Base-by-base conservation (phyloP, 2,888 invertebrate species). In the Dysmachus trigonus region DNA sequence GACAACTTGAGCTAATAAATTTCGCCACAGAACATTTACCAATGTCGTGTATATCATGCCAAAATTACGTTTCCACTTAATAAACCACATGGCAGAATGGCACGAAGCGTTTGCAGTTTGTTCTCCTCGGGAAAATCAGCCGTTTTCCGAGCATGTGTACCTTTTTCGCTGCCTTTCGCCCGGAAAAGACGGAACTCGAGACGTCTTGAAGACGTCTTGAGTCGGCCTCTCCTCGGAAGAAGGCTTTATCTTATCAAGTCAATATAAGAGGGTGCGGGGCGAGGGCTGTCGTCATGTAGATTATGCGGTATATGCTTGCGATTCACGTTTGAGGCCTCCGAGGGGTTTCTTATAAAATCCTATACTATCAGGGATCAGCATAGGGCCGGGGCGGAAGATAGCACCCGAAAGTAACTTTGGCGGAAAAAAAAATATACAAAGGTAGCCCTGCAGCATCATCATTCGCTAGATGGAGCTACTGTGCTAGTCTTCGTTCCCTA, bases 51-150 rank as follows among this genome's bases (percentile, higher is more conserved):
- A 81, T 51, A 81, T n/a, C n/a, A n/a, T 81, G 62, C 81, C 62
- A 53, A 81, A 81, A 81, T 81, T 81, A 81, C 81, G 81, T 81
- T 81, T 81, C 81, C 81, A 81, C 81, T 81, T 81, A 81, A 81
- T 81, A 81, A 81, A 81, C 53, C 81, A 22, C 62, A 31, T 31
- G 35, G 81, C 81, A 51, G 47, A n/a, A 27, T 51, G 79, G 47
- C 79, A 73, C 35, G 73, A 3, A 33, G 33, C 35, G 27, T 79
- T 79, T 79, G 79, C 79, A 81, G 53, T 81, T 81, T 81, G 53
- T 81, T 81, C 53, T 81, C 62, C 33, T 76, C 41, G 15, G 15
- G 35, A 47, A 81, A 81, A 81, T 62, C 81, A 53, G 33, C 53
- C 53, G 81, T 30, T 31, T 51, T 77, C 77, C 27, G 41, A 7